Conservation (phyloP, 1,140 invertebrate genomes). For the Lethrus apterus region DNA sequence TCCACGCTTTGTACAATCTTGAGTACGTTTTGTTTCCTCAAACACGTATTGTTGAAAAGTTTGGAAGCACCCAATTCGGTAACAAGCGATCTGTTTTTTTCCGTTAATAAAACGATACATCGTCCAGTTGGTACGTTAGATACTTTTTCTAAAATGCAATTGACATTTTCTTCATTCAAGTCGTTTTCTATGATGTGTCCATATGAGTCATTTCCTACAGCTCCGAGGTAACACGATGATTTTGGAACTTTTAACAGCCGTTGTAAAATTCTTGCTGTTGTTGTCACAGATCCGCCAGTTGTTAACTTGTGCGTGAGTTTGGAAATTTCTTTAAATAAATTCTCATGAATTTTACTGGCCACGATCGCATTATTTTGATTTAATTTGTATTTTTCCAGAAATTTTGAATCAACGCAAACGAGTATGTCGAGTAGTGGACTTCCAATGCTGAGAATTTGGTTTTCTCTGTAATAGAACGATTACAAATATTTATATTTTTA, state of each 20-base stretch:
- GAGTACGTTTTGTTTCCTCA: conserved; percentile 28
- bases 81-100: conserved; percentile 50
- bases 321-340: conserved; percentile 15
- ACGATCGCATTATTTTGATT: conserved; percentile 16
- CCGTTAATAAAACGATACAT: conserved; percentile 57
- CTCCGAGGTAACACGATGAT: conserved; percentile 39
- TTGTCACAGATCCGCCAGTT: conserved; percentile 44
- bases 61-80: conserved; percentile 53
- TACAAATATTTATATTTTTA: no score
- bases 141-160: conserved; percentile 40
- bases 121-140: conserved; percentile 51
- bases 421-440: conserved; percentile 23
- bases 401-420: conserved; percentile 15
- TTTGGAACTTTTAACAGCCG: conserved; percentile 40
- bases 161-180: conserved; percentile 25
- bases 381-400: conserved; percentile 19
- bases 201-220: conserved; percentile 42
- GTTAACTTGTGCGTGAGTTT: conserved; percentile 11
- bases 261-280: conserved; percentile 42
- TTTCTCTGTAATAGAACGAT: not conserved
- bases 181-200: conserved; percentile 14
- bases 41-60: conserved; percentile 42
- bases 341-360: not conserved
- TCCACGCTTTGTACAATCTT: conserved; percentile 22
- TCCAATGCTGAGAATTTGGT: conserved; percentile 20